phyloP scores from a whole-genome alignment of 2,113 vertebrate genomes.

The Narcine bancroftii region DNA sequence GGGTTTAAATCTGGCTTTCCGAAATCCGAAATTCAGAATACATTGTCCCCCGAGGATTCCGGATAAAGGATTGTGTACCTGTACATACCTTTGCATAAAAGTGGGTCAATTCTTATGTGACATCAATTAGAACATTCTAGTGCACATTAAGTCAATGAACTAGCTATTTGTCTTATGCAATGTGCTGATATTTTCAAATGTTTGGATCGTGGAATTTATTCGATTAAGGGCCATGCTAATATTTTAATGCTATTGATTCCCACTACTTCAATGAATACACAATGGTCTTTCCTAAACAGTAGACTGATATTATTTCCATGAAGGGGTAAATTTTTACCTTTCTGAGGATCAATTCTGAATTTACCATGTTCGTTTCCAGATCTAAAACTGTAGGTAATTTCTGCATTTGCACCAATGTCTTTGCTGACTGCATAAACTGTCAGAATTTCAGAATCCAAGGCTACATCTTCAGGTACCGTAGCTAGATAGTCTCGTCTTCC shows the following conservation, averaged over 20 bases:
- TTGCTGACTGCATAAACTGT: conserved; percentile 86
- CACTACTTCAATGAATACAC: neutral
- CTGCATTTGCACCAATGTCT: conserved; percentile 91
- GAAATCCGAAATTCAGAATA: no score
- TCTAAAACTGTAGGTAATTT: conserved; percentile 85
- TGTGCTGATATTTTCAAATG: neutral
- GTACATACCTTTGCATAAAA: neutral
- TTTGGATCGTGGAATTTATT: neutral
- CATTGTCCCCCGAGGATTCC: no score
- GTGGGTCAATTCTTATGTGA: neutral
- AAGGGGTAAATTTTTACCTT: conserved; percentile 58
- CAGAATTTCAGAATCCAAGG: conserved; percentile 71
- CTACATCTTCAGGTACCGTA: conserved; percentile 76
- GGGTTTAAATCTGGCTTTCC: no score
- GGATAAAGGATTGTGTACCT: no score
- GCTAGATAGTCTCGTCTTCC: conserved; percentile 84
- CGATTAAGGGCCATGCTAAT: neutral
- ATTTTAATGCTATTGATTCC: neutral
- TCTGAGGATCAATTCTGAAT: conserved; percentile 77
- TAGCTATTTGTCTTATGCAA: neutral
- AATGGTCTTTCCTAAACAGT: neutral
- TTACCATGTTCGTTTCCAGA: conserved; percentile 87
- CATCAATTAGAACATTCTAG: neutral
- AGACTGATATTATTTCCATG: neutral
- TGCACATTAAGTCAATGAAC: no score